Percentiles rank a stretch among this genome's conserved stretches.
Evolutionary conservation across 64 coral and sea anemone species (phyloP).

Genomic region (Actinia equina): DNA sequence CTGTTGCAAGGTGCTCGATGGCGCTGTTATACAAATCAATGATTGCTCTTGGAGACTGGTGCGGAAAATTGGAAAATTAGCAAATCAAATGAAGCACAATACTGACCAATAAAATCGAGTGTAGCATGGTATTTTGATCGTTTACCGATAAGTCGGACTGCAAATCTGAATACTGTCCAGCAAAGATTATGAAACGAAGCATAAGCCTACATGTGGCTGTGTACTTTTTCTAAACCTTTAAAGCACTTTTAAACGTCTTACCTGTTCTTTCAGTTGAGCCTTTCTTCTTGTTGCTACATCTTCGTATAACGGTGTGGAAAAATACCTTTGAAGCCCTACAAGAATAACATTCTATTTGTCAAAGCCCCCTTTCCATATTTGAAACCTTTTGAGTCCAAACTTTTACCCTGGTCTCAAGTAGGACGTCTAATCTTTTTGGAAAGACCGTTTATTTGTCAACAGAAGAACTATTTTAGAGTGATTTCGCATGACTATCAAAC

Average conservation of each 20-base stretch:
- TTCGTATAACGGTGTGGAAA: slow-evolving; percentile 45
- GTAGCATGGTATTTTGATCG: no score
- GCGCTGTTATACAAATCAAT: slow-evolving; percentile 59
- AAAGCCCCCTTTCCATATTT: background rate
- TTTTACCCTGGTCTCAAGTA: background rate
- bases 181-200: no score
- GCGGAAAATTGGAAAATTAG: background rate
- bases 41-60: slow-evolving; percentile 73
- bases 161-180: no score
- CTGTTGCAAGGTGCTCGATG: slow-evolving; percentile 56
- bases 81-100: no score
- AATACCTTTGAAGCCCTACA: slow-evolving; percentile 53
- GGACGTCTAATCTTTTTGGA: no score
- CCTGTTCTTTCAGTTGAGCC: slow-evolving; percentile 68
- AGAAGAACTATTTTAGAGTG: no score
- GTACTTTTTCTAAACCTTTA: no score
- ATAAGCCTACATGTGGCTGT: no score
- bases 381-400: background rate
- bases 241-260: background rate
- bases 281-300: slow-evolving; percentile 72
- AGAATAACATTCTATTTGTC: background rate
- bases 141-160: no score
- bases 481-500: no score
- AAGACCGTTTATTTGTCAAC: no score
- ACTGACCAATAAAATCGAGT: no score